phyloP scores from a whole-genome alignment of 2,797 vertebrate species.

The Anguilla obscura region DNA sequence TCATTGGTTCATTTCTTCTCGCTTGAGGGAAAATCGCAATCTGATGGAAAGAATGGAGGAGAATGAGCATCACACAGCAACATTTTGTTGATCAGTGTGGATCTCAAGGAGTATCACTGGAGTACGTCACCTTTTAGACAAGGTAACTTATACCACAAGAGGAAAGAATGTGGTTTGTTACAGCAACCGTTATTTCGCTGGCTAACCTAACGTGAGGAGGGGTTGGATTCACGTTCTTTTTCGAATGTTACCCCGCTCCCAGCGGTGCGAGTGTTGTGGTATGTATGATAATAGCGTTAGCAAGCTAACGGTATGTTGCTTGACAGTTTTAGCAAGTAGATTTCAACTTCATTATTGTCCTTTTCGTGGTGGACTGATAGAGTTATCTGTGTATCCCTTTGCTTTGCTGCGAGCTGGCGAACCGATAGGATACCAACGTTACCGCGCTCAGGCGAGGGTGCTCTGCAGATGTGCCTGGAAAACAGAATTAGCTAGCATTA shows the following conservation, averaged over 20 bases:
- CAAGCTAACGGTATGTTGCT: background rate
- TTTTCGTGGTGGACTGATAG: background rate
- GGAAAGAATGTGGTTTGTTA: background rate
- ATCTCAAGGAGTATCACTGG: background rate
- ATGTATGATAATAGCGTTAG: background rate
- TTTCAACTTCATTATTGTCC: background rate
- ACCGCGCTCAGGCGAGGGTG: background rate
- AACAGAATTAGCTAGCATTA: background rate
- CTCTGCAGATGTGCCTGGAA: slow-evolving; percentile 18
- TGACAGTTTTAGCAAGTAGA: slow-evolving; percentile 9
- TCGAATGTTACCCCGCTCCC: background rate
- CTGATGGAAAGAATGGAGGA: slow-evolving; percentile 54
- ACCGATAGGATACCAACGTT: too few relatives aligned
- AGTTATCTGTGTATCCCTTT: background rate
- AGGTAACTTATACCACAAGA: slow-evolving; percentile 15
- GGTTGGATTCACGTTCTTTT: slow-evolving; percentile 1
- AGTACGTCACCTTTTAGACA: background rate
- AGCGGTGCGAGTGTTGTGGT: background rate
- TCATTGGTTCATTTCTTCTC: slow-evolving; percentile 56
- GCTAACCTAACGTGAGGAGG: background rate
- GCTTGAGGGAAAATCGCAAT: slow-evolving; percentile 19
- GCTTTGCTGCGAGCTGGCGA: background rate
- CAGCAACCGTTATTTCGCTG: background rate
- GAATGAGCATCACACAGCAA: slow-evolving; percentile 50
- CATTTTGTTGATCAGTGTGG: slow-evolving; percentile 40